Percentiles rank a stretch among this genome's conserved stretches.
Evolutionary conservation across 2,797 vertebrate genomes (phyloP).

Genomic region (Micrastur ruficollis): DNA sequence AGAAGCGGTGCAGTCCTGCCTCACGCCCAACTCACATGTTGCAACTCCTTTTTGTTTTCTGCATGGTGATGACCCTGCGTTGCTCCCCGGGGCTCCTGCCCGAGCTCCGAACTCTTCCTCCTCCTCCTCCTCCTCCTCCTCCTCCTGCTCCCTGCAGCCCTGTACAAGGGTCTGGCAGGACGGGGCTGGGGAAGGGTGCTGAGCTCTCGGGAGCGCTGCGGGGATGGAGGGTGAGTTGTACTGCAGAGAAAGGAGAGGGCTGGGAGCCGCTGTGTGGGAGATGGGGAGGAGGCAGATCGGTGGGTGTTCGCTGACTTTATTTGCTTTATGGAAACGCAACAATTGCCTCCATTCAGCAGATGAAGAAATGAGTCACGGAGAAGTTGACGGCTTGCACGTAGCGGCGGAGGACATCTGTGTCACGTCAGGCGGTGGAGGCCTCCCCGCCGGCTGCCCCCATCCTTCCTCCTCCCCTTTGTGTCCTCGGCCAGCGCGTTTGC

Average conservation of each 20-base stretch:
- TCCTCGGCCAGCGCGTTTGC: rapidly evolving
- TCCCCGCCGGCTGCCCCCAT: neutral
- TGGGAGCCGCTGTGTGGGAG: neutral
- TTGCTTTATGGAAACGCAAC: neutral
- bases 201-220: rapidly evolving
- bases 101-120: neutral
- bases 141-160: neutral
- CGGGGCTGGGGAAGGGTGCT: neutral
- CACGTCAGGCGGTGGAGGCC: neutral
- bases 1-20: neutral
- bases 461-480: neutral
- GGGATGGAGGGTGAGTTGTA: neutral
- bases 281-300: neutral
- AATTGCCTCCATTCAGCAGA: neutral
- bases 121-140: neutral
- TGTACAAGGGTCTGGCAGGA: neutral
- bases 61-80: rapidly evolving
- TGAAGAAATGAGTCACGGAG: neutral
- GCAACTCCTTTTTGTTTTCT: neutral
- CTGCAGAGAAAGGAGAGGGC: neutral
- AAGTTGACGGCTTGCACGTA: neutral
- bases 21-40: rapidly evolving
- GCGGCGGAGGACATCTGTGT: neutral
- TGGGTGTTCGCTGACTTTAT: neutral
- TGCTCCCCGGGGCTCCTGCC: rapidly evolving